Percentiles rank a stretch among this genome's conserved stretches.
Evolutionary conservation across 2,888 invertebrate genomes (phyloP).

Genomic region (Shargacucullia verbasci): DNA sequence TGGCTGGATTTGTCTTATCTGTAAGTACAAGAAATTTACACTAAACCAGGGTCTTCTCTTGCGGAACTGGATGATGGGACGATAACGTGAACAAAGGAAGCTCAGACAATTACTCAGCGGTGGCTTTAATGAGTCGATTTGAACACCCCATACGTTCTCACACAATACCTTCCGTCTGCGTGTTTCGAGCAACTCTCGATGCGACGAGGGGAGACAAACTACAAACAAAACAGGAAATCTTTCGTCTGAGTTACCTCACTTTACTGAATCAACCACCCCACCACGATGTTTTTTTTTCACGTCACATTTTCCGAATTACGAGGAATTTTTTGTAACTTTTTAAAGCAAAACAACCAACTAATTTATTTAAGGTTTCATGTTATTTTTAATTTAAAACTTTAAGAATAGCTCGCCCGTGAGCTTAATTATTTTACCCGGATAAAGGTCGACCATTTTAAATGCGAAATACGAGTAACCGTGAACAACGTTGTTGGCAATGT

Average conservation of each 20-base stretch:
- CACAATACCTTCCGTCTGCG: slow-evolving; percentile 76
- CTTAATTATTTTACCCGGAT: slow-evolving; percentile 37
- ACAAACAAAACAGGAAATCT: slow-evolving; percentile 80
- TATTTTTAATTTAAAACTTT: slow-evolving; percentile 9
- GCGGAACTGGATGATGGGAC: slow-evolving; percentile 62
- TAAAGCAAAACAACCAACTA: slow-evolving; percentile 4
- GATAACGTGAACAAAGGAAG: slow-evolving; percentile 70
- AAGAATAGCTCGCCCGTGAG: slow-evolving; percentile 15
- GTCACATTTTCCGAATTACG: slow-evolving; percentile 5
- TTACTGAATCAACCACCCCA: slow-evolving; percentile 58
- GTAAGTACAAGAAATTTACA: slow-evolving; percentile 21
- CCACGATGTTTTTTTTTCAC: slow-evolving; percentile 39
- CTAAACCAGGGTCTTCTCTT: slow-evolving; percentile 50
- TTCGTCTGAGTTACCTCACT: slow-evolving; percentile 77
- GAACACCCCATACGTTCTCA: slow-evolving; percentile 74
- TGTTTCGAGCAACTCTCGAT: slow-evolving; percentile 72
- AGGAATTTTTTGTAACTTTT: slow-evolving; percentile 14
- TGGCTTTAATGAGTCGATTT: slow-evolving; percentile 78
- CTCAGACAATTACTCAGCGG: slow-evolving; percentile 73
- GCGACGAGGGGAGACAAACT: slow-evolving; percentile 76
- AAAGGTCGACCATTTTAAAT: slow-evolving; percentile 26
- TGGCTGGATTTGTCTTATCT: slow-evolving; percentile 9
- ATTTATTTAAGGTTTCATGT: slow-evolving; percentile 12
- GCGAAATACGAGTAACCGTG: slow-evolving; percentile 45
- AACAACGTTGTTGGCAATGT: slow-evolving; percentile 57